Base-by-base conservation (phyloP, 2,888 invertebrate species). In the Philereme vetulata region DNA sequence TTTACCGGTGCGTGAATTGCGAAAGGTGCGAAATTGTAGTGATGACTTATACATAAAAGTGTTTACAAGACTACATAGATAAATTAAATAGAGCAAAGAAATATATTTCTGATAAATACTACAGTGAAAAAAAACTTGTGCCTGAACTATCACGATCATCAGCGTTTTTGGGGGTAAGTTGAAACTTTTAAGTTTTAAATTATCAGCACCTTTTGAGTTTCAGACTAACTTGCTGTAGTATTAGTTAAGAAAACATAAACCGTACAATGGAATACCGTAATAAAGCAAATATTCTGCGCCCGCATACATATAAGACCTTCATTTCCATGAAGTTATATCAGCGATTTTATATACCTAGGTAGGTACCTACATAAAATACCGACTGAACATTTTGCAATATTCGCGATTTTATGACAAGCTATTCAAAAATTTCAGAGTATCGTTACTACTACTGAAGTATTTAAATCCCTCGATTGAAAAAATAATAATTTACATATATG, bases 1-100 rank as follows among this genome's bases (percentile, higher is more conserved):
- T 53, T 75, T 74, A 77, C 72, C 77, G 77, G 78, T 80, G 75
- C 74, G 67, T 71, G 68, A 56, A 56, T 52, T 21, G 44, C 55
- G 55, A 50, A 38, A 52, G 59, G 60, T 62, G 48, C 54, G n/a
- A 68, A 67, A 21, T 21, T 60, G 36, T 56, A 49, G 54, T 59
- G 62, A 59, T 44, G 42, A 54, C 43, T 50, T 38, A 32, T 45
- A 51, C 42, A 32, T 48, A 1, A 50, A 53, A 59, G 43, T 53
- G 40, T 59, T 53, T 40, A 52, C 42, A 35, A 46, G 35, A 36
- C 21, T n/a, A 45, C 35, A 4, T 11, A 32, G 7, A 52, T 52
- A 52, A 44, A 8, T 45, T 45, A 38, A 50, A 47, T 42, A 56
- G 10, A 32, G n/a, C 4, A 45, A 36, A 10, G 32, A 46, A 46